Evolutionary conservation across 30 jellyfish, hydroid and myxozoan species (phyloP).

Genomic region (Mastigias papua): DNA sequence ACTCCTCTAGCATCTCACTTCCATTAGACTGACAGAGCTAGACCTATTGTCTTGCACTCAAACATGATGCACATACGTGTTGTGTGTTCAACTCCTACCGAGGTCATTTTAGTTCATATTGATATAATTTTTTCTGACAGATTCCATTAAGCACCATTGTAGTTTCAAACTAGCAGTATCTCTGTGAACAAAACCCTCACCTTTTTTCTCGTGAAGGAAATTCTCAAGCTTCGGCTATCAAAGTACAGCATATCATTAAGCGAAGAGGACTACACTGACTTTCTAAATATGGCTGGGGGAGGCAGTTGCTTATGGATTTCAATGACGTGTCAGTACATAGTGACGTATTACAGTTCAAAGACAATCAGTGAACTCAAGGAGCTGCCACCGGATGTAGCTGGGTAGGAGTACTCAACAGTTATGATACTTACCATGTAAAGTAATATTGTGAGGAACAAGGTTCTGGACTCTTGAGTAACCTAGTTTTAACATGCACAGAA

Average conservation of each 20-base stretch:
- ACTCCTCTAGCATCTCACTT: too few species aligned
- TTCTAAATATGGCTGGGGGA: conserved; percentile 58
- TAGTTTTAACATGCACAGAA: too few species aligned
- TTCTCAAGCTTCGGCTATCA: conserved; percentile 44
- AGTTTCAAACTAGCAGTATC: too few species aligned
- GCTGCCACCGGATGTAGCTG: conserved; percentile 25
- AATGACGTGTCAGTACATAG: conserved; percentile 70
- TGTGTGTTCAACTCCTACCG: too few species aligned
- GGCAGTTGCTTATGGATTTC: conserved; percentile 47
- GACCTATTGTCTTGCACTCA: too few species aligned
- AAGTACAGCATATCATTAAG: conserved; percentile 51
- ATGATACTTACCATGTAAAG: background rate
- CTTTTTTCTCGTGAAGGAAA: conserved; percentile 17
- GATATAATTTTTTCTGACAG: too few species aligned
- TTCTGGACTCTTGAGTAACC: too few species aligned
- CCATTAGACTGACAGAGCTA: too few species aligned
- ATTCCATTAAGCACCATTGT: too few species aligned
- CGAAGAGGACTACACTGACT: conserved; percentile 15
- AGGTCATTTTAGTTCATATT: too few species aligned
- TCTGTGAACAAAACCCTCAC: too few species aligned
- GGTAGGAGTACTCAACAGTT: conserved; percentile 14
- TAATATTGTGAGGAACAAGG: background rate
- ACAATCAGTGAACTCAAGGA: conserved; percentile 39
- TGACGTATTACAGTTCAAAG: conserved; percentile 56
- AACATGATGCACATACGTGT: too few species aligned